Conservation (phyloP, 2,797 vertebrate species). For the Hemitrygon akajei region DNA sequence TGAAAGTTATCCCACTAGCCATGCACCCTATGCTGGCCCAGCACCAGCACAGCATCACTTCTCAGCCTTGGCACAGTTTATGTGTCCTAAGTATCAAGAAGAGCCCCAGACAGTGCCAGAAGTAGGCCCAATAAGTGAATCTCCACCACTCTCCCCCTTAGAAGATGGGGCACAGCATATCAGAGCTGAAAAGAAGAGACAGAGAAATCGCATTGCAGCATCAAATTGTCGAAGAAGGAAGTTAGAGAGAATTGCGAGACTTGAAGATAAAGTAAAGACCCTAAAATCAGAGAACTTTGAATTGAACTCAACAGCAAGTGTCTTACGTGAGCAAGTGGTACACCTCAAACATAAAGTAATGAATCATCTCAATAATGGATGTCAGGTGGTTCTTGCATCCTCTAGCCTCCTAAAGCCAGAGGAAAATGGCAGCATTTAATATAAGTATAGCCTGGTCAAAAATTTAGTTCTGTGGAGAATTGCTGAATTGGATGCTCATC, state of each 20-base stretch:
- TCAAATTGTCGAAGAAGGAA: slow-evolving; percentile 82
- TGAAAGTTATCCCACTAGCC: slow-evolving; percentile 51
- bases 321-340: slow-evolving; percentile 73
- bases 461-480: slow-evolving; percentile 39
- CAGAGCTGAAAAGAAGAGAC: slow-evolving; percentile 77
- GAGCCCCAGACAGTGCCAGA: slow-evolving; percentile 79
- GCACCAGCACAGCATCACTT: slow-evolving; percentile 44
- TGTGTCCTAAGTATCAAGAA: slow-evolving; percentile 57
- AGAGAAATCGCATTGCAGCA: slow-evolving; percentile 78
- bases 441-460: slow-evolving; percentile 36
- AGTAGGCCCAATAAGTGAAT: slow-evolving; percentile 50
- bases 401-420: slow-evolving; percentile 46
- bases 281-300: slow-evolving; percentile 78
- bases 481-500: background rate
- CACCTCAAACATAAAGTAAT: slow-evolving; percentile 81
- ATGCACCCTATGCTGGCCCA: slow-evolving; percentile 47
- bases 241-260: slow-evolving; percentile 74
- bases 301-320: slow-evolving; percentile 72
- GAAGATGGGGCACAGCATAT: slow-evolving; percentile 75
- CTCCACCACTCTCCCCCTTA: slow-evolving; percentile 68
- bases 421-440: slow-evolving; percentile 30
- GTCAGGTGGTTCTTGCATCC: slow-evolving; percentile 63
- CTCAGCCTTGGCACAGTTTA: slow-evolving; percentile 45
- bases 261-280: slow-evolving; percentile 80
- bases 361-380: slow-evolving; percentile 76